phyloP scores from a whole-genome alignment of 1,140 invertebrate species.

The Pectinophora gossypiella region DNA sequence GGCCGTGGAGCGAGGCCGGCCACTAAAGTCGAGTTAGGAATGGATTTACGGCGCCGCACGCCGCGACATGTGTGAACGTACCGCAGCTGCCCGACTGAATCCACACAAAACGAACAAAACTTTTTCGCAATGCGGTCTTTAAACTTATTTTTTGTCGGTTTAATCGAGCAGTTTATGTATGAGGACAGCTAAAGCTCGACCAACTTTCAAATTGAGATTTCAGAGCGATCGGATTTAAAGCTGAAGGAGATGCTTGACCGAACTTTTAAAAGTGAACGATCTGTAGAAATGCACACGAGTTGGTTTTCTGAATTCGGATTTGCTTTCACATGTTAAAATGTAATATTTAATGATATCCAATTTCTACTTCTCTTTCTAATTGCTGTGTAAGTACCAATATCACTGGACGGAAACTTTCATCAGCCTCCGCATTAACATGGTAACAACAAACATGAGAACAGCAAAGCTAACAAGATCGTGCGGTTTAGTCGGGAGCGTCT shows the following conservation, averaged over 20 bases:
- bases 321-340: too few species aligned
- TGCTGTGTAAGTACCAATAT: too few species aligned
- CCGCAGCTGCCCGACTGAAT: constrained; percentile 20
- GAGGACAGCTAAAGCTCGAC: constrained; percentile 8
- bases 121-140: constrained; percentile 60
- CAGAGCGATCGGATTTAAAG: neutral
- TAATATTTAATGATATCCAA: too few species aligned
- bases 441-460: neutral
- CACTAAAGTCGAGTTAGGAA: constrained; percentile 70
- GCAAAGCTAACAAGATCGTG: constrained; percentile 3
- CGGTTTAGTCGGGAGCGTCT: neutral
- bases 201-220: constrained; percentile 12
- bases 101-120: constrained; percentile 60
- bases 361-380: too few species aligned
- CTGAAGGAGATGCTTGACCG: too few species aligned
- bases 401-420: too few species aligned
- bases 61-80: constrained; percentile 39
- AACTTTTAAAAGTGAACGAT: too few species aligned
- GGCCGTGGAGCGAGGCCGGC: constrained; percentile 26
- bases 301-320: too few species aligned
- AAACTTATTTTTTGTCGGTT: constrained; percentile 37
- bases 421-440: too few species aligned
- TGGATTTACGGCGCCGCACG: constrained; percentile 57
- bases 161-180: constrained; percentile 22
- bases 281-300: too few species aligned